Percentiles rank a stretch among this genome's conserved stretches.
Conservation (phyloP, 1,140 invertebrate genomes). For the Drosophila ambigua region DNA sequence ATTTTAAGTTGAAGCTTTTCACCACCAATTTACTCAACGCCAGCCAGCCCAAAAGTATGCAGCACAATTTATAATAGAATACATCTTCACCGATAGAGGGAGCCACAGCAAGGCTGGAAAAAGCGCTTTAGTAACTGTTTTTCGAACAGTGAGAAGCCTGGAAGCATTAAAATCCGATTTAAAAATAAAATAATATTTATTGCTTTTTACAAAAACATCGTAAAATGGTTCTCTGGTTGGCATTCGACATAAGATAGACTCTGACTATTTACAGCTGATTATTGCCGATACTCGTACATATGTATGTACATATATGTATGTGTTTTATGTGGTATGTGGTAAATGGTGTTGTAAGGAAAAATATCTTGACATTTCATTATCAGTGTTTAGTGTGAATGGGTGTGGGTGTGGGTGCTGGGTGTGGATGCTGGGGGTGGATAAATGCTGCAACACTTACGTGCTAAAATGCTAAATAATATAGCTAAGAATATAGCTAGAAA, state of each 20-base stretch:
- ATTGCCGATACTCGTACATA: conserved; percentile 37
- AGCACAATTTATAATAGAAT: no score
- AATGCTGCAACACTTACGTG: conserved; percentile 70
- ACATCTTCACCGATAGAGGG: no score
- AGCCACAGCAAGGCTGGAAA: no score
- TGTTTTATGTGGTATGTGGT: not conserved
- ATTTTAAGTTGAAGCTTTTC: no score
- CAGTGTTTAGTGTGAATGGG: conserved; percentile 22
- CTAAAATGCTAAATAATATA: conserved; percentile 54
- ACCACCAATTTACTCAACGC: no score
- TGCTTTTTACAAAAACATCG: conserved; percentile 44
- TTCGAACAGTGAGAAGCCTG: not conserved
- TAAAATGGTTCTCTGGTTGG: conserved; percentile 26
- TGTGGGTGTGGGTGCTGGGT: conserved; percentile 20
- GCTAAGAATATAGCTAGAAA: conserved; percentile 51
- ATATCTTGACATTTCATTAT: conserved; percentile 44
- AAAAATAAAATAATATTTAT: conserved; percentile 29
- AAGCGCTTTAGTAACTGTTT: no score
- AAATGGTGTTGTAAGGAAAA: conserved; percentile 60
- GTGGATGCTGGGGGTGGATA: conserved; percentile 43
- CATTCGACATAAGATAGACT: conserved; percentile 40
- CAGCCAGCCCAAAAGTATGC: no score
- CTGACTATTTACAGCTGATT: conserved; percentile 75
- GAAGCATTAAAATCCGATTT: not conserved
- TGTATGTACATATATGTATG: not conserved